These are phyloP conservation scores for Notamacropus eugenii DNA, from an alignment of 2,797 vertebrate species.

Conservation along the genomic window DNA sequence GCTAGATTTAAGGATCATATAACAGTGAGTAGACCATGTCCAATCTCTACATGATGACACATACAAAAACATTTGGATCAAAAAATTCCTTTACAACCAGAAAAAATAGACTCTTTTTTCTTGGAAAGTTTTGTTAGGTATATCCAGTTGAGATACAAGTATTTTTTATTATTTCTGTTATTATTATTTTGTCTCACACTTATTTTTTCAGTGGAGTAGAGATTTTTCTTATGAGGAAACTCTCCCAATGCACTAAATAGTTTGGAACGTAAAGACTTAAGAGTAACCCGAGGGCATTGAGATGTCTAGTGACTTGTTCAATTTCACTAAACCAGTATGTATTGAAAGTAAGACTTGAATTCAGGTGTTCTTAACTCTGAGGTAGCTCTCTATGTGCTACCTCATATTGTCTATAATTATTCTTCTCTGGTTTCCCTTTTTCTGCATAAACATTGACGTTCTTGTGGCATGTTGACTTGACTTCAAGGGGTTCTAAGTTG, in stretches of 20 bases:
- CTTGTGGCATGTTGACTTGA: slow-evolving; percentile 1
- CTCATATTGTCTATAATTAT: neutral
- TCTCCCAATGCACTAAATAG: neutral
- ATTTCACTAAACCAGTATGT: neutral
- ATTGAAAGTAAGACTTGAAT: neutral
- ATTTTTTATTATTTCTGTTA: neutral
- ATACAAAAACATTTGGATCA: slow-evolving; percentile 27
- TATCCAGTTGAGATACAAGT: slow-evolving; percentile 34
- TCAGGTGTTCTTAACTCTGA: neutral
- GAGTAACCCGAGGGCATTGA: neutral
- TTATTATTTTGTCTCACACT: neutral
- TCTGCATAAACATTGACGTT: neutral
- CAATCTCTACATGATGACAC: slow-evolving; percentile 33
- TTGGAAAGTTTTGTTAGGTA: slow-evolving; percentile 19
- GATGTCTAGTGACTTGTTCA: neutral
- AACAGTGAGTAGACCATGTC: neutral
- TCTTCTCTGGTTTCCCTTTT: neutral
- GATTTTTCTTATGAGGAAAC: neutral
- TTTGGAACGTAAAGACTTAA: neutral
- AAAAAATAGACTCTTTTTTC: slow-evolving; percentile 40
- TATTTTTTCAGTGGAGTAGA: neutral
- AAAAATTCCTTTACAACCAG: slow-evolving; percentile 50
- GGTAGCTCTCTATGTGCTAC: neutral
- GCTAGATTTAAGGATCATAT: neutral
- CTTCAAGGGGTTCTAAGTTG: slow-evolving; percentile 35